Base-by-base conservation (phyloP, 2,888 invertebrate species). In the Acheta domesticus region DNA sequence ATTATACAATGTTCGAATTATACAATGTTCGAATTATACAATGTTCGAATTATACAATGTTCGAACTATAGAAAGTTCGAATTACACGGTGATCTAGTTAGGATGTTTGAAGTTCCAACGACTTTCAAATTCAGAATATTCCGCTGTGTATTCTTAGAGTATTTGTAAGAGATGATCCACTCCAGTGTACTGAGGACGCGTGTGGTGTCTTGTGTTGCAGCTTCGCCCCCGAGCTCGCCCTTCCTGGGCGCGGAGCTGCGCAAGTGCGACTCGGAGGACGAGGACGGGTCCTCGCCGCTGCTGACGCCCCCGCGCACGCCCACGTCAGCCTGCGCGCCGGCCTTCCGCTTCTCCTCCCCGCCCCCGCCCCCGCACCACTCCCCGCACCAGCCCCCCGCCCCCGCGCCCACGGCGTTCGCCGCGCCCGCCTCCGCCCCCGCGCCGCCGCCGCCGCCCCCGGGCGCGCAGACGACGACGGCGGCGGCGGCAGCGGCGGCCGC, bases 231-330 rank as follows among this genome's bases (percentile, higher is more conserved):
- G n/a, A n/a, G 62, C n/a, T 62, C 62, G n/a, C 21, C 23, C 62
- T 14, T 62, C n/a, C 62, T n/a, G 4, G 16, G n/a, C 14, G 62
- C 62, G 8, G 36, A 36, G 62, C 62, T 62, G 14, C 62, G 62
- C 62, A 62, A 62, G n/a, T 19, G 62, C n/a, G 62, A 62, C 8
- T 62, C 62, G 0, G 62, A 80, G 78, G 79, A 79, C 36, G 81
- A 81, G 49, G 77, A 81, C 48, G 80, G 77, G 23, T 86, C 87
- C 14, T 87, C 87, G 20, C 87, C 88, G 16, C 88, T 93, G 83
- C 88, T 93, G 83, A 93, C 93, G 83, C 93, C 93, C 75, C 93
- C 93, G 19, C 92, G 91, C 83, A 93, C 93, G 83, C 93, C 93
- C 85, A 93, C 93, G 79, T 19, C 16, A 0, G 4, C 62, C 48